Evolutionary conservation across 2,113 vertebrate species (phyloP), one percentile per base, ranked within the genome.

Genomic region (Sclerurus mexicanus): DNA sequence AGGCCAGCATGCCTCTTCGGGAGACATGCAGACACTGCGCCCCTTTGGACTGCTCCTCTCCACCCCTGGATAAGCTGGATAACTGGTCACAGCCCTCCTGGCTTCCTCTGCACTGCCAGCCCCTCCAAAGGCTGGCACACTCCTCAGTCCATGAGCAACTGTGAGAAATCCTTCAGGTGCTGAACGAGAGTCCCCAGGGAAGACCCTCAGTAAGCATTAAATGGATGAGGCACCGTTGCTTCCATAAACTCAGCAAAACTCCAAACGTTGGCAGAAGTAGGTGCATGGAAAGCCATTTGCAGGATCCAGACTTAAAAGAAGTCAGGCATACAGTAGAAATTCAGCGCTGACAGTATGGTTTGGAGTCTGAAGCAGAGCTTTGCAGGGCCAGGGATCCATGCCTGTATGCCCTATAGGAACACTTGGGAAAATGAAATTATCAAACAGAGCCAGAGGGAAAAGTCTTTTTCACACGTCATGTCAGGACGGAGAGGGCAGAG

Each of bases 211-310:
- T 0, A 4, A 69, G 35, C 12, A 8, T 28, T 25, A 52, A 56
- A 31, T 2, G 19, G 64, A 60, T 0, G 1, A 74, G 42, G n/a
- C 0, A 0, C 15, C 13, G 67, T 66, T 67, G 50, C 28, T 63
- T n/a, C 44, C 39, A 68, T 9, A 49, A 74, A 71, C 20, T 16
- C 52, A 9, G 50, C 0, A 0, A 7, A 77, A 78, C 23, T 37
- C 64, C 3, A 7, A 64, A 59, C 9, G 27, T 69, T 25, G 50
- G 69, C 66, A 56, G 16, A 42, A 30, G n/a, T 0, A 49, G 59
- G 39, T 31, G 46, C 42, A 23, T 0, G 2, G 50, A 27, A n/a
- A 63, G 42, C 31, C 19, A 12, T 15, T 20, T 1, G 3, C 12
- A 71, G 69, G 46, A 69, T 20, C 19, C n/a, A 44, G 50, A 7